These are phyloP conservation scores for Catharus ustulatus DNA, from an alignment of 2,797 vertebrate species.

Conservation along the genomic window DNA sequence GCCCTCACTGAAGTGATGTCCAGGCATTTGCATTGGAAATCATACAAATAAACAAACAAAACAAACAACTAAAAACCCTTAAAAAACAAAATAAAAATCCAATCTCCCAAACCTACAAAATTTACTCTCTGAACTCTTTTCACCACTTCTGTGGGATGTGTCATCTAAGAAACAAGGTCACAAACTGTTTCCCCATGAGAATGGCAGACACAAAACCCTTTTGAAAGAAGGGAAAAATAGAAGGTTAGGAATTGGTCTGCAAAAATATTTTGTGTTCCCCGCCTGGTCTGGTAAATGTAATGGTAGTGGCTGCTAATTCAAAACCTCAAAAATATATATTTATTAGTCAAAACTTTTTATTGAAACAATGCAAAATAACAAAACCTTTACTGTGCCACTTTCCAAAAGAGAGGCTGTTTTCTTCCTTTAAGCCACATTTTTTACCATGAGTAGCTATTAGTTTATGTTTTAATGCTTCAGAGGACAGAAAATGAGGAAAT, in stretches of 20 bases:
- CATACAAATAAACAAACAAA: not conserved
- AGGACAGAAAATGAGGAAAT: not conserved
- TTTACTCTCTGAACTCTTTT: not conserved
- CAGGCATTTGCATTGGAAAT: not conserved
- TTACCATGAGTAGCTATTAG: not conserved
- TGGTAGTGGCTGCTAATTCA: not conserved
- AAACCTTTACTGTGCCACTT: not conserved
- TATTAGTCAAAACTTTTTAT: not conserved
- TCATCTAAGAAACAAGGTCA: not conserved
- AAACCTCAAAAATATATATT: not conserved
- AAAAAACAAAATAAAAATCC: not conserved
- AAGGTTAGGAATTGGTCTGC: not conserved
- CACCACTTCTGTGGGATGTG: not conserved
- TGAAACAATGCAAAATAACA: not conserved
- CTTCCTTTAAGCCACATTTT: not conserved
- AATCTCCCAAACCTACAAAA: not conserved
- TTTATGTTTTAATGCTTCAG: not conserved
- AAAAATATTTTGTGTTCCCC: not conserved
- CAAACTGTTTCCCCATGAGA: not conserved
- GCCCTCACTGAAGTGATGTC: not conserved
- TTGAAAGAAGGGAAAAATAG: not conserved
- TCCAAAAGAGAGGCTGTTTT: not conserved
- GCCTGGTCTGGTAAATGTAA: not conserved
- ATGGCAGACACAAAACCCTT: not conserved
- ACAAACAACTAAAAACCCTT: too few relatives aligned